A percentile compares a stretch with the other conserved stretches of the same genome.
phyloP scores from a whole-genome alignment of 2,113 vertebrate genomes.

The Aphelocoma coerulescens region DNA sequence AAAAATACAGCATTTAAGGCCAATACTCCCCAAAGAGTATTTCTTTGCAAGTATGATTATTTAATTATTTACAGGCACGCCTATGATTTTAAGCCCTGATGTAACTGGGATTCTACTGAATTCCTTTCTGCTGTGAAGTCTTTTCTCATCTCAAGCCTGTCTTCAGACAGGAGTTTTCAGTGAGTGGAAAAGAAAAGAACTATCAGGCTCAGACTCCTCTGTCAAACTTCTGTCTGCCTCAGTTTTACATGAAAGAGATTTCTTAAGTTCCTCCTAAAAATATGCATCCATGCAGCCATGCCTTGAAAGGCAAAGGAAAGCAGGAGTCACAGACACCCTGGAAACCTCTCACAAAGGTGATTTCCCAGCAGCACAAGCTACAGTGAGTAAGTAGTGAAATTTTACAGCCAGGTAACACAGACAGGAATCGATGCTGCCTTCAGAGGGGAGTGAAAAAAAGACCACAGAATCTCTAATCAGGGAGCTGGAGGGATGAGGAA shows the following conservation, averaged over 20 bases:
- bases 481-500: neutral
- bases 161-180: neutral
- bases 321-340: neutral
- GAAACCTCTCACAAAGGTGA: neutral
- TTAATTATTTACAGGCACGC: neutral
- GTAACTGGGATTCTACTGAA: neutral
- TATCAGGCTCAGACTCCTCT: neutral
- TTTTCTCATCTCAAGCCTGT: neutral
- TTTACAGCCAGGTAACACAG: neutral
- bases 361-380: neutral
- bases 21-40: neutral
- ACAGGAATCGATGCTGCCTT: neutral
- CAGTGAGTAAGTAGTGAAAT: neutral
- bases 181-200: neutral
- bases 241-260: constrained; percentile 48
- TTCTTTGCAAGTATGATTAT: neutral
- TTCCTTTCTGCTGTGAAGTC: neutral
- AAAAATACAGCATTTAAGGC: neutral
- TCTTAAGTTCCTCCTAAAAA: constrained; percentile 8
- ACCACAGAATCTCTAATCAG: neutral
- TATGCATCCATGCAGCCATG: neutral
- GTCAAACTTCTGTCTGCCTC: neutral
- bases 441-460: neutral
- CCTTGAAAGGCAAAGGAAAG: neutral
- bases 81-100: neutral